Evolutionary conservation across 2,888 invertebrate species (phyloP), one percentile per base, ranked within the genome.

Genomic region (Oxyscelio sp.): DNA sequence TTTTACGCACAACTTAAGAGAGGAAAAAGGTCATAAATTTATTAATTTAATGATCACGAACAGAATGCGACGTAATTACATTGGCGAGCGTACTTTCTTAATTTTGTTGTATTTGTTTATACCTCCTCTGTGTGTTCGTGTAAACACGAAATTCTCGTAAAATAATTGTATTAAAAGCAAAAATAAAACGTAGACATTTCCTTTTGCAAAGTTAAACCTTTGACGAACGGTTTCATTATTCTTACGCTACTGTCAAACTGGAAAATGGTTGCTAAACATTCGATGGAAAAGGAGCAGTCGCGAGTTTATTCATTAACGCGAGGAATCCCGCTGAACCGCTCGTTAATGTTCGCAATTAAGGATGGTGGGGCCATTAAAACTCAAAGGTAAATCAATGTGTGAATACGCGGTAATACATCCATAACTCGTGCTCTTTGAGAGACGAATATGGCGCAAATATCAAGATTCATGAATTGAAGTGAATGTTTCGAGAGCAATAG

Each of bases 311-410:
- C 87, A 87, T 89, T 89, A 87, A 89, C 86, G 83, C 83, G 87
- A 80, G 87, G 86, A 89, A 88, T 88, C 86, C 81, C 83, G 73
- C 63, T 84, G 86, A 89, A 87, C 85, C 83, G 87, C 89, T 90
- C 89, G 88, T 90, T 90, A 90, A 90, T 90, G 89, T 82, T 87
- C 71, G 89, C 89, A 89, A 90, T 90, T 90, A 89, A 87, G 81
- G 77, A 85, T 77, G 73, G 83, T 56, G 73, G 74, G 61, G 81
- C 84, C 83, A 83, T 87, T 85, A 85, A 87, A 87, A 85, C 87
- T 84, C 86, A 83, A 86, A 85, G 83, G 78, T 83, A 85, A 87
- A 86, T 87, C 83, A 81, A 85, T 86, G 86, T 81, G 82, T 83
- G 78, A 80, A 79, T 78, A 81, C 74, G 74, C 75, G 66, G 74